Evolutionary conservation across 2,113 vertebrate species (phyloP).

Genomic region (Acrocephalus arundinaceus): DNA sequence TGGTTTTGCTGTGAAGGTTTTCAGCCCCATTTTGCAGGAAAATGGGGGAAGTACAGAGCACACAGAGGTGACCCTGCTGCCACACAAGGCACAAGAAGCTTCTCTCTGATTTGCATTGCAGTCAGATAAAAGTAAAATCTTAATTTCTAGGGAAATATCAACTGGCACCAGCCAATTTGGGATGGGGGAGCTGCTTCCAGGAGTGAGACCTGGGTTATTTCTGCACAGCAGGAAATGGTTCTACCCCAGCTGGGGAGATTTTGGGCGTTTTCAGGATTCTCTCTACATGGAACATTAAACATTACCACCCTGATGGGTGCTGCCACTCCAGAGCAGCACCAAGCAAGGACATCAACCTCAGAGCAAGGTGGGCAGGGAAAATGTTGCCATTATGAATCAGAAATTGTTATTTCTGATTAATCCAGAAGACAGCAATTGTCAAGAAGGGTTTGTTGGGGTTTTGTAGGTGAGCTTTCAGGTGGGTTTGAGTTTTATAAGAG

Average conservation of each 20-base stretch:
- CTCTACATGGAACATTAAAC: neutral
- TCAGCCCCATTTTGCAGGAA: neutral
- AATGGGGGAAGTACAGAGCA: neutral
- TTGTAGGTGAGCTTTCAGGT: neutral
- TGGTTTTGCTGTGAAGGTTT: neutral
- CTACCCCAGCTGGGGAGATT: neutral
- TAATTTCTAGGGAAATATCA: neutral
- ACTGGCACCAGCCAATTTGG: neutral
- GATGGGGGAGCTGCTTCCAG: neutral
- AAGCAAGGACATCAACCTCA: neutral
- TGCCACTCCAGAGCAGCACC: neutral
- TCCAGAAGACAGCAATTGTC: neutral
- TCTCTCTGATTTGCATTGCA: neutral
- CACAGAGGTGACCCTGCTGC: rapidly evolving
- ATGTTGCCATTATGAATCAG: neutral
- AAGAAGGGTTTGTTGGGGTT: neutral
- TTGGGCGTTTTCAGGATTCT: neutral
- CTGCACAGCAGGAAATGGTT: neutral
- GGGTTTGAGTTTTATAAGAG: neutral
- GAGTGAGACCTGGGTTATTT: neutral
- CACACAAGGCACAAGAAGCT: neutral
- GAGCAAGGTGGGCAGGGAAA: neutral
- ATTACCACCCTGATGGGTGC: neutral
- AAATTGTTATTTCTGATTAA: neutral
- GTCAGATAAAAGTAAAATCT: neutral